Conservation (phyloP, 2,888 invertebrate species). For the Bugula neritina region DNA sequence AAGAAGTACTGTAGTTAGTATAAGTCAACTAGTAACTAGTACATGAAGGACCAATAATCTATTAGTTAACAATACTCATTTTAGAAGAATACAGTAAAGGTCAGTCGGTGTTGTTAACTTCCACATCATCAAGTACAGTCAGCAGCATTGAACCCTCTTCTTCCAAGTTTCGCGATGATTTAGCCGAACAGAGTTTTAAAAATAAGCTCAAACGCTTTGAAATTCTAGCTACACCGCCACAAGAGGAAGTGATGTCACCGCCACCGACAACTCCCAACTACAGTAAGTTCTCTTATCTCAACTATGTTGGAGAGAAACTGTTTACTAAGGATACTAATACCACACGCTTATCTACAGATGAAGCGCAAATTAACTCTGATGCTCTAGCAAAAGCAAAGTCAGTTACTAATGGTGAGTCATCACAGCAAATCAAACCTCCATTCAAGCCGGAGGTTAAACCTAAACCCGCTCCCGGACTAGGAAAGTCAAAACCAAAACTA, state of each 20-base stretch:
- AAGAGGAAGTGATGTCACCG: constrained; percentile 13
- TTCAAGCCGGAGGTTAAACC: constrained; percentile 22
- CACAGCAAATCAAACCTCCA: not conserved
- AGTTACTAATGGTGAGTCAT: not conserved
- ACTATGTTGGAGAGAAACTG: constrained; percentile 41
- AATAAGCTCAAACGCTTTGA: constrained; percentile 24
- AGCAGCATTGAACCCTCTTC: not conserved
- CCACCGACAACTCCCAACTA: constrained; percentile 3
- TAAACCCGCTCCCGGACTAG: not conserved
- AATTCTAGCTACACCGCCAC: constrained; percentile 3
- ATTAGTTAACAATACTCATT: no score
- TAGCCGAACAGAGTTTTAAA: constrained; percentile 25
- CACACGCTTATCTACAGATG: constrained; percentile 41
- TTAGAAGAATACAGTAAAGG: not conserved
- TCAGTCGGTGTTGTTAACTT: not conserved
- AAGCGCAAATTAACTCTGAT: constrained; percentile 29
- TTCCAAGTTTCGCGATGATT: constrained; percentile 55
- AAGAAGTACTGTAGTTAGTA: no score
- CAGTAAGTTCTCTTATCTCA: constrained; percentile 15
- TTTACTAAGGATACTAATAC: constrained; percentile 46
- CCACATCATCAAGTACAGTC: not conserved
- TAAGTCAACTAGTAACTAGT: no score
- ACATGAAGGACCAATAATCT: no score
- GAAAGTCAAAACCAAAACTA: not conserved
- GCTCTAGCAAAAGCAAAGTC: not conserved